Evolutionary conservation across 2,797 vertebrate genomes (phyloP).

Genomic region (Galagoides demidoff): DNA sequence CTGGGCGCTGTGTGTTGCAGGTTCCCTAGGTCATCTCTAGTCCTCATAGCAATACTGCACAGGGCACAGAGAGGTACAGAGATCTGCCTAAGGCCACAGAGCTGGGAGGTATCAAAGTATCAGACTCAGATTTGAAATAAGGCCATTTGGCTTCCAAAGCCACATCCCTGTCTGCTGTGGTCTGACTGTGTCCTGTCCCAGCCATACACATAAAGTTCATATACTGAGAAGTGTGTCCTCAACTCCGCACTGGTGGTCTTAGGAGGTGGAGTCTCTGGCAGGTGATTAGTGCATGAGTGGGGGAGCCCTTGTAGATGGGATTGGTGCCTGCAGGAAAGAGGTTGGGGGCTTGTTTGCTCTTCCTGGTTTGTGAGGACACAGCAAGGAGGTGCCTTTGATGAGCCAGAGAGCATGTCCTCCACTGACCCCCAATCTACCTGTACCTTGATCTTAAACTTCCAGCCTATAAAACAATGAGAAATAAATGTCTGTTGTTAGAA

Average conservation of each 20-base stretch:
- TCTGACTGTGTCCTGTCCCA: accelerated
- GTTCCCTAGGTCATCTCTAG: accelerated
- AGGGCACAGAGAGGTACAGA: neutral
- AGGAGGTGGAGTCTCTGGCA: neutral
- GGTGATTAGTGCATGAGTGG: neutral
- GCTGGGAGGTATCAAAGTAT: no score
- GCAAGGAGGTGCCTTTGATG: accelerated
- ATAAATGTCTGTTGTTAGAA: no score
- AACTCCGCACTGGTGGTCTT: no score
- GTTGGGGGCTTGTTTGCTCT: accelerated
- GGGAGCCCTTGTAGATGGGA: neutral
- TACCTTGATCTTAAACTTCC: neutral
- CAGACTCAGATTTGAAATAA: neutral
- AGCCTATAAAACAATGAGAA: neutral
- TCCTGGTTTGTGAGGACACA: neutral
- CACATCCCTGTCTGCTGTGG: accelerated
- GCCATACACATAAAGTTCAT: neutral
- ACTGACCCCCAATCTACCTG: no score
- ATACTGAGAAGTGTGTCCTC: no score
- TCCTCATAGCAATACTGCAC: neutral
- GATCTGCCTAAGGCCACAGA: neutral
- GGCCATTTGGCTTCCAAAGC: neutral
- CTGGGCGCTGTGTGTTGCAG: no score
- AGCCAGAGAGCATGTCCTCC: neutral
- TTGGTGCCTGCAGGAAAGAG: neutral